Evolutionary conservation across 2,113 vertebrate genomes (phyloP), one percentile per base, ranked within the genome.

Genomic region (Rhinoptilus africanus): DNA sequence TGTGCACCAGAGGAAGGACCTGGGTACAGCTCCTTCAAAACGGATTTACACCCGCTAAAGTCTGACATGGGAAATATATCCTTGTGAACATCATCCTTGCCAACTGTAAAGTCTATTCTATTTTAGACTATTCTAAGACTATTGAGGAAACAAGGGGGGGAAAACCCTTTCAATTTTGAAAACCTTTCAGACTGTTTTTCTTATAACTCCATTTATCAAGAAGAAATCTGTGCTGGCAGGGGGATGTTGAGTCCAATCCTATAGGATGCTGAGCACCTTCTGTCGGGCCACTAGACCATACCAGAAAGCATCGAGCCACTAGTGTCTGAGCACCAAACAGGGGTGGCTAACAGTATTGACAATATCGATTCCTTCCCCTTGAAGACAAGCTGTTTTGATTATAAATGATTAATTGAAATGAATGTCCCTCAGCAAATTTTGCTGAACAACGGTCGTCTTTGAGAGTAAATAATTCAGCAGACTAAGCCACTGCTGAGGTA

Each of bases 211-310:
- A 35, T 63, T 35, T 57, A 43, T 24, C 50, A 59, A 57, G 66
- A 34, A 72, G 37, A 4, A 27, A 57, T 14, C 43, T 13, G 23
- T 13, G 50, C 57, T 37, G 35, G 27, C 26, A 35, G 4, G 7
- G 19, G 28, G 37, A 20, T 0, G 3, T 37, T 16, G 37, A 37
- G 19, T 59, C 43, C 37, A 28, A 73, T 19, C 21, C 51, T 26
- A 3, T 2, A 12, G 0, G 5, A 48, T 37, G 66, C 73, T 59
- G 62, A 62, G 26, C 53, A n/a, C 17, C 24, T 80, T 32, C 14
- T 15, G 4, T 12, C 0, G 0, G 8, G 12, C 4, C 9, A 12
- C 5, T 8, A 18, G 24, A 14, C n/a, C 0, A 0, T 3, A 27
- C 17, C 21, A 35, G 27, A 14, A 51, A 34, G 26, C 26, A 27